A percentile compares a stretch with the other conserved stretches of the same genome.
Evolutionary conservation across 2,888 invertebrate species (phyloP).

Genomic region (Ashinkailepas kermadecensis): DNA sequence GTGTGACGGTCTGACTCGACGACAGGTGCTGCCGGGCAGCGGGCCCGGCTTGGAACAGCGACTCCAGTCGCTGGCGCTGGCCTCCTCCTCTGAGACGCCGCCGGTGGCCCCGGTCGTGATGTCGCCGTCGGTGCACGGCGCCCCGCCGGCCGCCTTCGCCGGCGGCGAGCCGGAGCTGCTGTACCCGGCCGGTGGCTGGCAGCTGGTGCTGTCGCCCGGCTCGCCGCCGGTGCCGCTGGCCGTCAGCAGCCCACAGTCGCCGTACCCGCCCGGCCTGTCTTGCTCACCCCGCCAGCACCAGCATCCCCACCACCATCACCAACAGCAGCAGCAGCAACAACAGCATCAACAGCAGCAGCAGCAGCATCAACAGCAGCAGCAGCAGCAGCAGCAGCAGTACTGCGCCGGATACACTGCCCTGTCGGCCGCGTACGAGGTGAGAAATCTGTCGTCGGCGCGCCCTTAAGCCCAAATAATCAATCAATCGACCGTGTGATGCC

Average conservation of each 20-base stretch:
- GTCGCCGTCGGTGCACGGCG: constrained; percentile 30
- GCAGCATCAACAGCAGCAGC: not conserved
- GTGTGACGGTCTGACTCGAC: not conserved
- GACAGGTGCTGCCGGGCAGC: not conserved
- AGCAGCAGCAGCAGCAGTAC: not conserved
- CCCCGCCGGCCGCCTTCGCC: constrained; percentile 31
- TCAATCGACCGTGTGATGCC: too few species aligned
- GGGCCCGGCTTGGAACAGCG: constrained; percentile 17
- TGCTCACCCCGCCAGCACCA: not conserved
- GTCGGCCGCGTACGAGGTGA: constrained; percentile 1
- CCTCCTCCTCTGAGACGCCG: constrained; percentile 29
- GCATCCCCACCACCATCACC: not conserved
- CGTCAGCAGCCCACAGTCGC: constrained; percentile 65
- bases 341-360: not conserved
- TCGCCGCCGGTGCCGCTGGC: constrained; percentile 28
- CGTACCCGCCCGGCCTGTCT: constrained; percentile 47
- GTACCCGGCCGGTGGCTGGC: constrained; percentile 84
- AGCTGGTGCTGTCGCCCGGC: constrained; percentile 50
- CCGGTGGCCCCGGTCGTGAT: constrained; percentile 34
- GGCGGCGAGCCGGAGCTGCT: constrained; percentile 64
- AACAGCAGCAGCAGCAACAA: not conserved
- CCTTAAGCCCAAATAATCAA: too few species aligned
- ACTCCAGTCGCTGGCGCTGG: constrained; percentile 32
- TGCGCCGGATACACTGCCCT: not conserved
- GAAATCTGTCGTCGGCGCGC: not conserved